Conservation (phyloP, 2,888 invertebrate species). For the Aphidius colemani region DNA sequence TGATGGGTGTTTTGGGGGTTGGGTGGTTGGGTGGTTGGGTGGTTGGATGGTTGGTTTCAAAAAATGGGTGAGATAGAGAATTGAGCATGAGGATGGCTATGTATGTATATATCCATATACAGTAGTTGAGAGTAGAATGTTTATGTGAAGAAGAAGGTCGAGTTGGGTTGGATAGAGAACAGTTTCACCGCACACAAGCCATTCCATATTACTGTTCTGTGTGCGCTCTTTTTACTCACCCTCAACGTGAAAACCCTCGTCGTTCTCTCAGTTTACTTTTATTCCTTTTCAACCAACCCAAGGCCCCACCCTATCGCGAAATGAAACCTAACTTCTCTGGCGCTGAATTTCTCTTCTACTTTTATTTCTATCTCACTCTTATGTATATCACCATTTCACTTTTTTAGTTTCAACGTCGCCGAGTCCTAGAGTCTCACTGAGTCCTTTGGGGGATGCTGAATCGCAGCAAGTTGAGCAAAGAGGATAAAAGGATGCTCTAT, state of each 20-base stretch:
- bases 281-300: conserved; percentile 8
- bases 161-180: conserved; percentile 43
- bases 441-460: conserved; percentile 19
- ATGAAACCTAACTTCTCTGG: conserved; percentile 58
- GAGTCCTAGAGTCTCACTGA: conserved; percentile 23
- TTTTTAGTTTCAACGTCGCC: conserved; percentile 9
- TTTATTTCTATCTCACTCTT: conserved; percentile 35
- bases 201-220: conserved; percentile 51
- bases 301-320: conserved; percentile 42
- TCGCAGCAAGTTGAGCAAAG: conserved; percentile 13
- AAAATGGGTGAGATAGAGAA: conserved; percentile 32
- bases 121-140: conserved; percentile 26
- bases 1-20: conserved; percentile 33
- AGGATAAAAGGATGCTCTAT: too few species aligned
- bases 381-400: conserved; percentile 1
- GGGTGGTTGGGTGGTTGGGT: conserved; percentile 35
- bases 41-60: conserved; percentile 33
- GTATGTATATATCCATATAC: conserved; percentile 24
- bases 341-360: conserved; percentile 26
- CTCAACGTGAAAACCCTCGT: conserved; percentile 18
- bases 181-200: conserved; percentile 54
- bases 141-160: conserved; percentile 43
- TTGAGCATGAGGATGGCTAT: conserved; percentile 20
- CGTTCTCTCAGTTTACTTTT: conserved; percentile 16
- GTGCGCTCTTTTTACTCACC: conserved; percentile 27